Percentiles rank a stretch among this genome's conserved stretches.
Conservation (phyloP, 2,797 vertebrate genomes). For the Spatula clypeata region DNA sequence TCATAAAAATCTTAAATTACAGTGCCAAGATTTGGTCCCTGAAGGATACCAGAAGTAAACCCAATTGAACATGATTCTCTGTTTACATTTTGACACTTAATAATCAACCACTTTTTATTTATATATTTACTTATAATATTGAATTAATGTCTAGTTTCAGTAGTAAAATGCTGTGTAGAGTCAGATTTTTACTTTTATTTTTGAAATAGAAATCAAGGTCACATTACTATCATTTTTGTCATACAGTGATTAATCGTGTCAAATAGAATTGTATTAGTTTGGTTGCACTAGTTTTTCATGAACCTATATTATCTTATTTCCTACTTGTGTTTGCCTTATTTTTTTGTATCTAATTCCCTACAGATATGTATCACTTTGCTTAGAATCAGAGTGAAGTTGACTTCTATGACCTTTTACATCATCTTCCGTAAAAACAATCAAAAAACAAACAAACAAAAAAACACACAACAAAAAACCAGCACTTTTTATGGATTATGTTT, state of each 20-base stretch:
- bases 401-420: neutral
- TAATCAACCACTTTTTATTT: neutral
- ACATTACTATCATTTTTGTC: neutral
- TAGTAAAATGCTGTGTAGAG: neutral
- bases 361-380: neutral
- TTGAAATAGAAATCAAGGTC: neutral
- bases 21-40: neutral
- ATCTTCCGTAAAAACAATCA: neutral
- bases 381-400: neutral
- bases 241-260: neutral
- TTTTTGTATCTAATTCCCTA: neutral
- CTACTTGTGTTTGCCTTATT: neutral
- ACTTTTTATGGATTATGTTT: neutral
- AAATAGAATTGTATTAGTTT: neutral
- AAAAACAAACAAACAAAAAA: rapidly evolving
- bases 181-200: neutral
- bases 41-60: neutral
- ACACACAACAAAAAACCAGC: too few relatives aligned
- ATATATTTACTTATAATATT: neutral
- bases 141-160: neutral
- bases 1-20: neutral
- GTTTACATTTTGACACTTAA: neutral
- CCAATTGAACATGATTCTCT: neutral
- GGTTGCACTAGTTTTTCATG: neutral
- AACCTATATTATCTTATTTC: neutral